Conservation (phyloP, 2,888 invertebrate species). For the Eudasyphora cyanicolor region DNA sequence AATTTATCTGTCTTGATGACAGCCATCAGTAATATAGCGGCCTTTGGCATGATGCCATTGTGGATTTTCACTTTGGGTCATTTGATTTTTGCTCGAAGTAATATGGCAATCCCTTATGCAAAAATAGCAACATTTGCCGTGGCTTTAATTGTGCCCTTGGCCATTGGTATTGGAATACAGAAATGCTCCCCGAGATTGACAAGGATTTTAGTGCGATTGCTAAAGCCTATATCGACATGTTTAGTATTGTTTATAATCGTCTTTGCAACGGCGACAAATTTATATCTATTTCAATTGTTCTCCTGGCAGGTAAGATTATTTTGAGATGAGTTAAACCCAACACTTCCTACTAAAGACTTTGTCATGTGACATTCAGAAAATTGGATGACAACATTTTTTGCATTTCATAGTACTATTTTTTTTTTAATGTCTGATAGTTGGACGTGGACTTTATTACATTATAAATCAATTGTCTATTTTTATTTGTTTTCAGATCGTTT, state of each 20-base stretch:
- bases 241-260: constrained; percentile 91
- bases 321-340: no score
- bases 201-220: constrained; percentile 86
- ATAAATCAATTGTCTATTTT: no score
- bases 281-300: constrained; percentile 93
- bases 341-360: no score
- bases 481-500: constrained; percentile 84
- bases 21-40: constrained; percentile 91
- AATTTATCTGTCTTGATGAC: constrained; percentile 98
- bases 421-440: no score
- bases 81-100: constrained; percentile 86
- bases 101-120: constrained; percentile 88
- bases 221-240: constrained; percentile 91
- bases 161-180: constrained; percentile 86
- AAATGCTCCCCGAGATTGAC: constrained; percentile 85
- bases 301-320: constrained; percentile 90
- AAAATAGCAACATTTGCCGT: constrained; percentile 88
- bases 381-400: no score
- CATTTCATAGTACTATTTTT: no score
- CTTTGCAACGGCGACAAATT: constrained; percentile 93
- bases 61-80: constrained; percentile 95
- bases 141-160: constrained; percentile 87
- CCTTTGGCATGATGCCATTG: constrained; percentile 94
- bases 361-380: no score
- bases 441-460: no score